Conservation (phyloP, 2,113 vertebrate species). For the Corvus hawaiiensis region DNA sequence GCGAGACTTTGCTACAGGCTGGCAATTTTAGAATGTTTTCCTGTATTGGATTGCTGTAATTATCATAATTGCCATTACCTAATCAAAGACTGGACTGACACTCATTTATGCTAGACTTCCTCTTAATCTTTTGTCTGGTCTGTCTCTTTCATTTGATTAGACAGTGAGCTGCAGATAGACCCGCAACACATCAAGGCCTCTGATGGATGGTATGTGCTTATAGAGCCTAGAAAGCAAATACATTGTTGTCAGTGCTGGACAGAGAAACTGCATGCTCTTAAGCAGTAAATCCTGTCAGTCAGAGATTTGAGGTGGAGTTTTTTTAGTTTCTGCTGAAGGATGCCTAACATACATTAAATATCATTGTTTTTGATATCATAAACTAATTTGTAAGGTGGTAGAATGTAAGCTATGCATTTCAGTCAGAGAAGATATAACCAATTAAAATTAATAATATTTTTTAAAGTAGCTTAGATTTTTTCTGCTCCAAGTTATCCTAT, state of each 20-base stretch:
- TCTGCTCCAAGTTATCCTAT: background rate
- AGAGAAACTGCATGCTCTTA: background rate
- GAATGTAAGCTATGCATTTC: background rate
- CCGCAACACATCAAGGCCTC: background rate
- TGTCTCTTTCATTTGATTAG: background rate
- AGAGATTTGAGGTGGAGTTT: background rate
- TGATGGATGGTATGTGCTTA: background rate
- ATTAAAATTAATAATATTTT: background rate
- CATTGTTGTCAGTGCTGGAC: background rate
- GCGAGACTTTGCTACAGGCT: background rate
- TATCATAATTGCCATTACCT: constrained; percentile 29
- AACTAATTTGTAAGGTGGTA: background rate
- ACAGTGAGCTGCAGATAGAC: background rate
- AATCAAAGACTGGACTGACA: background rate
- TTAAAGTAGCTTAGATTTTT: background rate
- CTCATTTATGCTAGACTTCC: background rate
- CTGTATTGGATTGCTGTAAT: constrained; percentile 25
- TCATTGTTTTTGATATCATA: background rate
- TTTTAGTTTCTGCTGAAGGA: background rate
- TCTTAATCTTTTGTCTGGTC: background rate
- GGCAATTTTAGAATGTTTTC: constrained; percentile 21
- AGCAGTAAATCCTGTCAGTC: background rate
- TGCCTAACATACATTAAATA: background rate
- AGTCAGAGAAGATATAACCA: background rate
- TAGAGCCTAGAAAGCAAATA: background rate